phyloP scores from a whole-genome alignment of 2,113 vertebrate species.

The Meleagris gallopavo region DNA sequence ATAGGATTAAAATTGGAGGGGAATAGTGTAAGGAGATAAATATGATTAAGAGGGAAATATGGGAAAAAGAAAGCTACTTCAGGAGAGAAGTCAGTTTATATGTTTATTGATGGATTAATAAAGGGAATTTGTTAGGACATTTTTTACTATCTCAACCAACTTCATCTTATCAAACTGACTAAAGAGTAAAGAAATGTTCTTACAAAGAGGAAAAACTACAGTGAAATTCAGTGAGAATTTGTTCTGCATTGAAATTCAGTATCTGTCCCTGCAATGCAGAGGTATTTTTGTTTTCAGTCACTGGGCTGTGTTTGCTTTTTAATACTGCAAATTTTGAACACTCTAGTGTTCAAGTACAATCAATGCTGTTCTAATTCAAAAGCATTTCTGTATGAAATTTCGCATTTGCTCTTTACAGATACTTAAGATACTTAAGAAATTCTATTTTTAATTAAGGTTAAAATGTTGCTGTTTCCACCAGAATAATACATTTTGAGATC shows the following conservation, averaged over 20 bases:
- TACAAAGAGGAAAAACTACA: neutral
- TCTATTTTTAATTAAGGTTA: neutral
- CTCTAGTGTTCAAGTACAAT: neutral
- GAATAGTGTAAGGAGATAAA: neutral
- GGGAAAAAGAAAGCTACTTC: neutral
- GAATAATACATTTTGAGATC: neutral
- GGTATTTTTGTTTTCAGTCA: neutral
- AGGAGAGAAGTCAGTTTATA: neutral
- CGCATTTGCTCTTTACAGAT: neutral
- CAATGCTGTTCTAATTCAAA: neutral
- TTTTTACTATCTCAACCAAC: neutral
- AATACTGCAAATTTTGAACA: neutral
- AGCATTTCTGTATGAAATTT: neutral
- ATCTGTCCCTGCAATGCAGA: slow-evolving; percentile 24
- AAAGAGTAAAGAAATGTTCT: neutral
- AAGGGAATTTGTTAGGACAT: neutral
- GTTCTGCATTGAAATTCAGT: neutral
- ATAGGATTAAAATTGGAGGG: neutral
- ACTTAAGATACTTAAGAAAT: neutral
- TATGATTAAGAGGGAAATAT: neutral
- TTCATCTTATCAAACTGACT: neutral
- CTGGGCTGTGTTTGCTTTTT: neutral
- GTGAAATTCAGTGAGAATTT: neutral
- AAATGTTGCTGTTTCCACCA: neutral
- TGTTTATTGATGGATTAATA: neutral